Evolutionary conservation across 2,113 vertebrate species (phyloP), one percentile per base, ranked within the genome.

Genomic region (Cebidichthys violaceus): DNA sequence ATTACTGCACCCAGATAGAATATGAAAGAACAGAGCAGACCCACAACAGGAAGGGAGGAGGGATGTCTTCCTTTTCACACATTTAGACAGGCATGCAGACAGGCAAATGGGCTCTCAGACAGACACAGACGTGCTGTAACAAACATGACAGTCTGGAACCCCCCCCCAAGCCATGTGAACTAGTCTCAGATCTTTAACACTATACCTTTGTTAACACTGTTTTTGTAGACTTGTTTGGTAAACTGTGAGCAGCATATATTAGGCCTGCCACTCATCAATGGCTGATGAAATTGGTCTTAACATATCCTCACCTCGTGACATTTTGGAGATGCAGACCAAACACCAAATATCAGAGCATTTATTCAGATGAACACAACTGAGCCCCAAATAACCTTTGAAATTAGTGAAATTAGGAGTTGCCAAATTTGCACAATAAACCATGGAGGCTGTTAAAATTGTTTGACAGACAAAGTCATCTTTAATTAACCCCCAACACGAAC

Each of bases 1-100:
- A 87, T 91, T 87, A 87, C 54, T 47, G 77, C 70, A 47, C 61
- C 43, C 68, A 68, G 75, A 82, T 81, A 82, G 80, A 82, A 81
- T 65, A 75, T 82, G 66, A 79, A 86, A 84, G 76, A 89, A 43
- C 29, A n/a, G 35, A 69, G 65, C 60, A 79, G 70, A 79, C 54
- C 6, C 35, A 67, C 57, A 66, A 81, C 18, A 41, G 67, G 22
- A 11, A 75, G 65, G 50, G 59, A 29, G 1, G 67, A 9, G 55
- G 76, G 66, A 88, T 27, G 68, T 74, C 66, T 79, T 65, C 59
- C 70, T 74, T 81, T 80, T 71, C 72, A 72, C 79, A 55, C 67
- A 82, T 71, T 80, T 62, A 83, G 70, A 79, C 75, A 78, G 66
- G 33, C 76, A 72, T n/a, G 77, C 70, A 72, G 80, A 76, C 61